These are phyloP conservation scores for Drosophila leontia DNA, from an alignment of 1,140 invertebrate genomes.

Conservation along the genomic window DNA sequence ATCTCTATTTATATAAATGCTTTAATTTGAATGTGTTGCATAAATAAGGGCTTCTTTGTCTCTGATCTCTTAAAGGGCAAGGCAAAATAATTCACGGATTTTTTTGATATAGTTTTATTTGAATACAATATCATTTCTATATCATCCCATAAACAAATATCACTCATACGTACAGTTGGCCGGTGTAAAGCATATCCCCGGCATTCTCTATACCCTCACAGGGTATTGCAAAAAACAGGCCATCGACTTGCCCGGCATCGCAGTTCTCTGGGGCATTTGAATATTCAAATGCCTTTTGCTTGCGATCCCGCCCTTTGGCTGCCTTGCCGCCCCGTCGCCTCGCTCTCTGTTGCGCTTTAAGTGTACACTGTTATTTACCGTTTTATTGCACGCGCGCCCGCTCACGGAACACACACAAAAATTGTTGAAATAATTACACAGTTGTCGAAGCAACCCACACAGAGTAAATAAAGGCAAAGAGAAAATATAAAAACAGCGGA, in stretches of 20 bases:
- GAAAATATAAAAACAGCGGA: conserved; percentile 43
- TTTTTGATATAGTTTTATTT: no score
- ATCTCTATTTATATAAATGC: no score
- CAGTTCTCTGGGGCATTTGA: conserved; percentile 75
- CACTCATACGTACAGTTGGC: conserved; percentile 1
- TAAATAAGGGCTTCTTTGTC: no score
- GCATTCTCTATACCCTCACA: neutral
- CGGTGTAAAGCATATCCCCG: neutral
- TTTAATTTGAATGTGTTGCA: no score
- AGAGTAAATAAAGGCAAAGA: conserved; percentile 38
- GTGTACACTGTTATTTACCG: conserved; percentile 78
- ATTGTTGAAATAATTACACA: conserved; percentile 79
- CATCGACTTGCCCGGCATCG: conserved; percentile 37
- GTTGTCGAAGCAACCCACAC: conserved; percentile 52
- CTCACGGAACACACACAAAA: conserved; percentile 59
- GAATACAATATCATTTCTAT: no score
- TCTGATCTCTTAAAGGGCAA: no score
- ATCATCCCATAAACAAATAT: neutral
- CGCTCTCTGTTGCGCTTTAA: conserved; percentile 68
- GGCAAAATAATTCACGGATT: no score
- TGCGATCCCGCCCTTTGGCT: conserved; percentile 16
- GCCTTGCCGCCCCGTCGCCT: conserved; percentile 31
- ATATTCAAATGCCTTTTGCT: conserved; percentile 72
- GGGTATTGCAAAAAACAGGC: conserved; percentile 32
- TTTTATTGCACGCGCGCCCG: conserved; percentile 73